Base-by-base conservation (phyloP, 2,888 invertebrate species). In the Campoplex nolae region DNA sequence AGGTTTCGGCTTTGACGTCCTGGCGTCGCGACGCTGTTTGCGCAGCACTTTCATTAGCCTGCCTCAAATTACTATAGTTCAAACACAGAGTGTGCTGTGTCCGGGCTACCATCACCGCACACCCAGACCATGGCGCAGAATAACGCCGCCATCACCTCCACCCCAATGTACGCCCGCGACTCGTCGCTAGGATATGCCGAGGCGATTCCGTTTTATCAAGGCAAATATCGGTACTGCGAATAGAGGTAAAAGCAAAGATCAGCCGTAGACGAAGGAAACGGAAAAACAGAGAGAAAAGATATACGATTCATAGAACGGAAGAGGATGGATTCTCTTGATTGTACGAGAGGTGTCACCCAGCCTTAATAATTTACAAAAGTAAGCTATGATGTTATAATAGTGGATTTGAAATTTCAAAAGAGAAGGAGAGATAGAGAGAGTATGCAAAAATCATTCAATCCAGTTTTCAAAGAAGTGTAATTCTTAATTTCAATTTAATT, bases 61-160 rank as follows among this genome's bases (percentile, higher is more conserved):
- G 93, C 93, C 92, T 93, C 93, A 93, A 93, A 94, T 94, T 94
- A 93, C 93, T 93, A 92, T 92, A 93, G 93, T 93, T 93, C 94
- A 94, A 94, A 94, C 91, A 93, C 92, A 87, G 85, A 89, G 91
- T 90, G 90, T 84, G 83, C 79, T 76, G 81, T 87, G 79, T 80
- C 48, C 79, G 75, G 76, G 78, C 85, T 84, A 83, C 85, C 87
- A 87, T 87, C 88, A 84, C 80, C 84, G 77, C 86, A 77, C 86
- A 70, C 45, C 71, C 70, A 23, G 28, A 28, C 68, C 74, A 42
- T 51, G 76, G 76, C 71, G 76, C 71, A 70, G 82, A 68, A 70
- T 83, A 83, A 62, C 83, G 70, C 58, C 77, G 75, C 76, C 75
- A 62, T 70, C 67, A 35, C 79, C 32, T 62, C 38, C 58, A 32